Evolutionary conservation across 1,140 invertebrate genomes (phyloP), one percentile per base, ranked within the genome.

Genomic region (Ips typographus): DNA sequence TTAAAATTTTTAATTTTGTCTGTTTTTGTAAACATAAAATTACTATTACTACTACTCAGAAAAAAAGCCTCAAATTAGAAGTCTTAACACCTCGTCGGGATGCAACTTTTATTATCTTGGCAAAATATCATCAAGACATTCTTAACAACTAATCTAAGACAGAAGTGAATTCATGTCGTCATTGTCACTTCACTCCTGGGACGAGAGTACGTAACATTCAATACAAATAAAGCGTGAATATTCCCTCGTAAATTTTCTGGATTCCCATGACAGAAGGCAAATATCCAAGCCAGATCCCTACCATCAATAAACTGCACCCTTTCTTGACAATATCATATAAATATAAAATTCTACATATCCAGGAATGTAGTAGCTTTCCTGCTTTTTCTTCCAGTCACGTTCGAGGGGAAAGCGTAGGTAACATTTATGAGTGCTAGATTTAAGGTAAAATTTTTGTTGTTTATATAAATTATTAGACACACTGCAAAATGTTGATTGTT

Each of bases 291-390:
- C 36, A 22, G 4, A 60, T 60, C 58, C 58, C 40, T 44, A 6
- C 40, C 58, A 60, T 60, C 58, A 60, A 60, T 60, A 60, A 60
- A 60, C 42, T 38, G 44, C 58, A 60, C 44, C 58, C 58, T 60
- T 60, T 42, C 58, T 42, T 60, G 58, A 60, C 58, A 60, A 60
- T 60, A 60, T 60, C 58, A 42, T 42, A 60, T 60, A 60, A 60
- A 60, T 60, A 60, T 60, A 22, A 44, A 7, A 60, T 44, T 42
- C 40, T 44, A 43, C 43, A 42, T 40, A 43, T 6, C 41, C 5
- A 6, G 37, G 22, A 22, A 22, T 22, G 8, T 8, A 22, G n/a
- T 60, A n/a, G 58, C 40, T n/a, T 6, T 37, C 37, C 7, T n/a
- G 8, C 40, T 57, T 40, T 39, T 57, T 39, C 41, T 44, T 60